phyloP scores from a whole-genome alignment of 2,888 invertebrate species.

The Epinotia demarniana region DNA sequence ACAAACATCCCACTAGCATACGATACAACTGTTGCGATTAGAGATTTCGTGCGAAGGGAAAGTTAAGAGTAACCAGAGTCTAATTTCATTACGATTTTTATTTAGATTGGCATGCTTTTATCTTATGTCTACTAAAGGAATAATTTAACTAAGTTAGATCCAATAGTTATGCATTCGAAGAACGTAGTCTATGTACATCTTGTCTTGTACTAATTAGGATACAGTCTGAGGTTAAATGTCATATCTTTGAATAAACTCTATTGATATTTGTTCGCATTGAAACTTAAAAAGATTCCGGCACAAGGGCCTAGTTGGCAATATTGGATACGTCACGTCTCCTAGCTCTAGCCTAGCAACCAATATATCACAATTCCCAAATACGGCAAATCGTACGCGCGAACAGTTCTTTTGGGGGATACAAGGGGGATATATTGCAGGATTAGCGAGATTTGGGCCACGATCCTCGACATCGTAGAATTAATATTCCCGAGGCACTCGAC shows the following conservation, averaged over 20 bases:
- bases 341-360: conserved; percentile 25
- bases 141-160: not conserved
- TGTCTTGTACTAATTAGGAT: not conserved
- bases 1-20: too few species aligned
- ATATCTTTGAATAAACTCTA: too few species aligned
- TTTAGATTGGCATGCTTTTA: too few species aligned
- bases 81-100: too few species aligned
- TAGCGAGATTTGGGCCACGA: conserved; percentile 50
- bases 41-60: too few species aligned
- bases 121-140: too few species aligned
- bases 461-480: conserved; percentile 61
- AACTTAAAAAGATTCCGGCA: not conserved
- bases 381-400: conserved; percentile 22
- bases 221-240: too few species aligned
- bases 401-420: conserved; percentile 45
- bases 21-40: too few species aligned
- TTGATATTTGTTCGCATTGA: too few species aligned
- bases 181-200: not conserved
- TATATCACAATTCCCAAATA: conserved; percentile 33
- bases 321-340: not conserved
- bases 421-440: conserved; percentile 48
- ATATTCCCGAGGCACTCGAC: conserved; percentile 66
- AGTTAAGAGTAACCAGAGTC: too few species aligned
- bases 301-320: not conserved
- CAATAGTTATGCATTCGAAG: too few species aligned